These are phyloP conservation scores for Hydrocynus forskahlii DNA, from an alignment of 2,797 vertebrate genomes.

Conservation along the genomic window DNA sequence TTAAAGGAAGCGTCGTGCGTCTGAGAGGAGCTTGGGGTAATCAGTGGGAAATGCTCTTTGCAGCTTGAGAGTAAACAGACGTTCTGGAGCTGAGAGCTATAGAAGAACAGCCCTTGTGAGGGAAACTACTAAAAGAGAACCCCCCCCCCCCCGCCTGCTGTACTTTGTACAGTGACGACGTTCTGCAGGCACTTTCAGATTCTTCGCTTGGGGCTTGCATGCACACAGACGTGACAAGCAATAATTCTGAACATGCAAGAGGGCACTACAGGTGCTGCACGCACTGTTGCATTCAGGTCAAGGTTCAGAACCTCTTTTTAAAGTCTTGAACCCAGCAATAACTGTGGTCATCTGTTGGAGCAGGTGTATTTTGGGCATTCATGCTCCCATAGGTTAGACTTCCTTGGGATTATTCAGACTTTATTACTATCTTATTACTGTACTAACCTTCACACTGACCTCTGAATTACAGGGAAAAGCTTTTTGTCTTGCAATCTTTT, in stretches of 20 bases:
- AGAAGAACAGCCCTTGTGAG: slow-evolving; percentile 32
- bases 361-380: slow-evolving; percentile 2
- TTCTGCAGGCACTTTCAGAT: slow-evolving; percentile 36
- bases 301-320: neutral
- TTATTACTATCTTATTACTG: no score
- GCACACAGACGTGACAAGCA: slow-evolving; percentile 5
- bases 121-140: slow-evolving; percentile 39
- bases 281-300: slow-evolving; percentile 23
- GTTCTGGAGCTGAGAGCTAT: slow-evolving; percentile 15
- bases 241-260: slow-evolving; percentile 6
- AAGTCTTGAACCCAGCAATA: neutral
- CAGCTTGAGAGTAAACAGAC: slow-evolving; percentile 49
- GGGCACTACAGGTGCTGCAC: slow-evolving; percentile 2
- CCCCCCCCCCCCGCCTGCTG: slow-evolving; percentile 1
- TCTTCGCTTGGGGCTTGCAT: neutral
- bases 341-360: neutral
- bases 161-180: slow-evolving; percentile 45
- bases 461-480: no score
- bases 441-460: no score
- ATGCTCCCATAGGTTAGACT: no score
- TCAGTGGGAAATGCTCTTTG: slow-evolving; percentile 42
- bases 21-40: slow-evolving; percentile 38
- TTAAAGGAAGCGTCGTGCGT: slow-evolving; percentile 50
- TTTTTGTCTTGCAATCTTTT: no score
- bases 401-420: no score